These are phyloP conservation scores for Phyllotreta cruciferae DNA, from an alignment of 2,888 invertebrate species.

Conservation along the genomic window DNA sequence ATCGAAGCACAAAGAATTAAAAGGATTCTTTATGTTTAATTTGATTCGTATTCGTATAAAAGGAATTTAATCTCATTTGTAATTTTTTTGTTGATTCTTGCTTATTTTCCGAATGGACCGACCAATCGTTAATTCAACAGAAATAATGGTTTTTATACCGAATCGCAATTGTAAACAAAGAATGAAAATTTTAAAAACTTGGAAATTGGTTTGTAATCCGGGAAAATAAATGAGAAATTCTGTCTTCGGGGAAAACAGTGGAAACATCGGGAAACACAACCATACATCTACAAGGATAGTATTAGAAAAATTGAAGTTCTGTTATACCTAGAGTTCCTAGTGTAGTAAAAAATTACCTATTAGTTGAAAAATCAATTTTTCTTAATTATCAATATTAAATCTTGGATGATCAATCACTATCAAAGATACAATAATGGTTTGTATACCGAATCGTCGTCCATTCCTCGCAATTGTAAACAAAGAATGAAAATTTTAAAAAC, in stretches of 20 bases:
- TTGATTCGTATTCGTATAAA: no score
- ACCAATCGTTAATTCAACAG: conserved; percentile 1
- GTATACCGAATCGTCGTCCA: not conserved
- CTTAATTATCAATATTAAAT: no score
- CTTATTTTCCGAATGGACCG: not conserved
- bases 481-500: conserved; percentile 2
- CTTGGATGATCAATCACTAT: no score
- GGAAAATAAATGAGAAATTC: not conserved
- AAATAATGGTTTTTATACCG: not conserved
- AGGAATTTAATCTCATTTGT: not conserved
- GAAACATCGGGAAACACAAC: no score
- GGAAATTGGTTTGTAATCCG: conserved; percentile 12
- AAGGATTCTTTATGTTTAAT: no score
- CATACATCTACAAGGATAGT: no score
- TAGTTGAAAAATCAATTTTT: no score
- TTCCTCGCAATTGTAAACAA: conserved; percentile 5
- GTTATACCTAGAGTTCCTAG: no score
- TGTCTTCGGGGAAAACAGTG: no score
- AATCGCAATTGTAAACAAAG: conserved; percentile 1
- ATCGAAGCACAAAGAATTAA: no score
- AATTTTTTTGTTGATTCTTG: not conserved
- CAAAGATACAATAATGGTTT: not conserved
- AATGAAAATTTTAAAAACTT: conserved; percentile 4
- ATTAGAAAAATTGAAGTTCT: no score
- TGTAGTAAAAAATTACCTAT: no score